Conservation (phyloP, 37 sponge, comb jelly and placozoan species). For the Eunapius fragilis region DNA sequence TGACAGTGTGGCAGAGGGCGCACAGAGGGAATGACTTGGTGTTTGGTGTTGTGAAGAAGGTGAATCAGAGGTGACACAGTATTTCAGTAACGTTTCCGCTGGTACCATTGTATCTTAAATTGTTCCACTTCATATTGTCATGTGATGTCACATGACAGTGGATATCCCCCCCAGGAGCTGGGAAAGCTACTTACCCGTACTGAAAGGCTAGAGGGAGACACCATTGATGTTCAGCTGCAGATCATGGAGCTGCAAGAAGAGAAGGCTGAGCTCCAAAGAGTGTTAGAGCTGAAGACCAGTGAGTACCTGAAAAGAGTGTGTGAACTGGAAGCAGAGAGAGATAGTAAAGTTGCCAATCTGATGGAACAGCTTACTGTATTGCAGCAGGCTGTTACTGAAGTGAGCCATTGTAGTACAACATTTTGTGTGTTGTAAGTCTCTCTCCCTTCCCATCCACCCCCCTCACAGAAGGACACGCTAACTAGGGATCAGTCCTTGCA, state of each 20-base stretch:
- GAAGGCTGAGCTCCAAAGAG: conserved; percentile 12
- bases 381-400: conserved; percentile 21
- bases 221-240: conserved; percentile 36
- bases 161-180: background rate
- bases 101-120: too few species aligned
- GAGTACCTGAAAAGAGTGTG: background rate
- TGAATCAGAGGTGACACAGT: too few species aligned
- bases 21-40: too few species aligned
- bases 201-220: conserved; percentile 8
- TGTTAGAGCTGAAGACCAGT: background rate
- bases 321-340: background rate
- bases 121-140: background rate
- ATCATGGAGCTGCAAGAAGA: conserved; percentile 43
- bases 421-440: too few species aligned
- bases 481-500: background rate
- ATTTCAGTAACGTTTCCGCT: too few species aligned
- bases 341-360: conserved; percentile 10
- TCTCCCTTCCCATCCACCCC: background rate
- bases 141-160: background rate
- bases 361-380: background rate
- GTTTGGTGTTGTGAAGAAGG: too few species aligned
- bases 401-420: too few species aligned
- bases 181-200: background rate
- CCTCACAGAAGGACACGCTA: conserved; percentile 1
- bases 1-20: too few species aligned